phyloP scores from a whole-genome alignment of 1,140 invertebrate genomes.

The Pseudomyrmex concolor region DNA sequence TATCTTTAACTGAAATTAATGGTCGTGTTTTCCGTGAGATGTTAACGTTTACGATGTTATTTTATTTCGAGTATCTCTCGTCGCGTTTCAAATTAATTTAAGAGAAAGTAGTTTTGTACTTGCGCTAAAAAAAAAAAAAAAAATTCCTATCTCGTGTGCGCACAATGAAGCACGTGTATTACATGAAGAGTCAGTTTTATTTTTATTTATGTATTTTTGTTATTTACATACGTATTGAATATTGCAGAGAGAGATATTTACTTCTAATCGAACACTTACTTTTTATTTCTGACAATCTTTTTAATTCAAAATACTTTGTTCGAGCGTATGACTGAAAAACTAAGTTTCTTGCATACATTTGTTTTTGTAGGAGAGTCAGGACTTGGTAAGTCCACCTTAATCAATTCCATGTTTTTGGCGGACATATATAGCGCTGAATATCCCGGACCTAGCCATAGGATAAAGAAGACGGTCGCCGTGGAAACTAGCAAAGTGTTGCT shows the following conservation, averaged over 20 bases:
- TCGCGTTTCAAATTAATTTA: not conserved
- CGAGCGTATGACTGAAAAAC: too few species aligned
- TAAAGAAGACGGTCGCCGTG: constrained; percentile 97
- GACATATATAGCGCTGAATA: constrained; percentile 97
- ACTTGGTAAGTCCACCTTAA: constrained; percentile 98
- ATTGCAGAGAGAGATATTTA: too few species aligned
- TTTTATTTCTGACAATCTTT: too few species aligned
- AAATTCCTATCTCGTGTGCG: not conserved
- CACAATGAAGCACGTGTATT: not conserved
- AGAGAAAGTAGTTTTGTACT: not conserved
- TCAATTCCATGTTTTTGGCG: constrained; percentile 99
- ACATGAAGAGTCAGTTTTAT: not conserved
- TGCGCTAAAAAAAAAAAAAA: not conserved
- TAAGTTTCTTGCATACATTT: not conserved
- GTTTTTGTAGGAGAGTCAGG: constrained; percentile 93
- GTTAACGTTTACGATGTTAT: not conserved
- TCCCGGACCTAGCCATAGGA: constrained; percentile 94
- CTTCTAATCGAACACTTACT: too few species aligned
- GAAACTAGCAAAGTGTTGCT: constrained; percentile 96
- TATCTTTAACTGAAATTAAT: constrained; percentile 31
- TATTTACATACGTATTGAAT: not conserved
- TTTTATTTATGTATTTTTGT: not conserved
- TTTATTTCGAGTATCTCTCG: not conserved
- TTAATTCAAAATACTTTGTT: not conserved
- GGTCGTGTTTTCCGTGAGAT: not conserved